A percentile compares a stretch with the other conserved stretches of the same genome.
These are phyloP conservation scores for Corynorhinus townsendii DNA, from an alignment of 2,113 vertebrate genomes.

Conservation along the genomic window DNA sequence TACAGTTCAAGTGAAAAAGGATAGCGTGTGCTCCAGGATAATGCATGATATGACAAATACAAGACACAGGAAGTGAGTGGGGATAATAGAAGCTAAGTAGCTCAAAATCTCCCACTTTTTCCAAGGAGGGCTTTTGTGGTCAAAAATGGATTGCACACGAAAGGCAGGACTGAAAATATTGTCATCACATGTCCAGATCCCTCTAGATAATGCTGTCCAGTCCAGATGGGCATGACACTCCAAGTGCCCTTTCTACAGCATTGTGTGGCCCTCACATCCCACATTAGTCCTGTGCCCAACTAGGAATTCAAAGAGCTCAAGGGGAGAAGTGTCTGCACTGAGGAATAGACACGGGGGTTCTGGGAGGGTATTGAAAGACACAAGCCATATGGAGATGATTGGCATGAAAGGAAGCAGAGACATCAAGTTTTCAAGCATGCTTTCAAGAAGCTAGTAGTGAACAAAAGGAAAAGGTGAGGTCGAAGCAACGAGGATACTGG, in stretches of 20 bases:
- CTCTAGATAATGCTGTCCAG: background rate
- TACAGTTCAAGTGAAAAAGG: background rate
- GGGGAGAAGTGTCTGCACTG: background rate
- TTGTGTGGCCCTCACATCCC: background rate
- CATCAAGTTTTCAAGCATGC: background rate
- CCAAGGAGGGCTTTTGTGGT: background rate
- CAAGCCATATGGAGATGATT: background rate
- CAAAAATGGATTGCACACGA: background rate
- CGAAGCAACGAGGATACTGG: background rate
- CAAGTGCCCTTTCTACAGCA: background rate
- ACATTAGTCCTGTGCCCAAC: accelerated
- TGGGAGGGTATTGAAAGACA: background rate
- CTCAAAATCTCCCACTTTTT: background rate
- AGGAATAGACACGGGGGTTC: background rate
- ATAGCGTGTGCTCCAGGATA: background rate
- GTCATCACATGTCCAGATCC: background rate
- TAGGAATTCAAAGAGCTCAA: background rate
- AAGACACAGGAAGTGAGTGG: background rate
- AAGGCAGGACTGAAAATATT: background rate
- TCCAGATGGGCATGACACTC: background rate
- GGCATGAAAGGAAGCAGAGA: background rate
- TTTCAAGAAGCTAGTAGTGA: background rate
- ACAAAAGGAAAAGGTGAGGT: background rate
- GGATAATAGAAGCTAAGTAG: background rate
- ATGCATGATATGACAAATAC: background rate